Evolutionary conservation across 2,888 invertebrate genomes (phyloP).

Genomic region (Zaprionus obscuricornis): DNA sequence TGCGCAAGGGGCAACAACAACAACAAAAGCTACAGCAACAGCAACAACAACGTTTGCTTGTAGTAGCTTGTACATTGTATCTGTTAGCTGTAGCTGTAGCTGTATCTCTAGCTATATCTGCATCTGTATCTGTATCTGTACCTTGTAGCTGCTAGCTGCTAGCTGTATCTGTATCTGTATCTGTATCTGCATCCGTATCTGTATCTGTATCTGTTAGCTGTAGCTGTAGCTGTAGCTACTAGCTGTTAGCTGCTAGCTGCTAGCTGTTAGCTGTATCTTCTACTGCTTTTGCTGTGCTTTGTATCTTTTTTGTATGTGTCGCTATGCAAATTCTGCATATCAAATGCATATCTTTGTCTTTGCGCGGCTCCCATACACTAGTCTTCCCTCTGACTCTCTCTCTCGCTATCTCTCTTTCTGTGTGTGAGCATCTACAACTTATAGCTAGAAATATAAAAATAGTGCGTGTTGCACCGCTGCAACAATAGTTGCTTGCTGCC

Average conservation of each 20-base stretch:
- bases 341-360: constrained; percentile 62
- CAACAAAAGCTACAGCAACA: too few species aligned
- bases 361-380: constrained; percentile 37
- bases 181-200: constrained; percentile 14
- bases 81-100: too few species aligned
- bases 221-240: too few species aligned
- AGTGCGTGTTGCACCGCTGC: constrained; percentile 41
- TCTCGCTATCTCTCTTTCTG: constrained; percentile 1
- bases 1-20: constrained; percentile 12
- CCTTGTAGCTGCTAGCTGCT: too few species aligned
- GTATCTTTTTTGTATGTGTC: constrained; percentile 9
- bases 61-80: too few species aligned
- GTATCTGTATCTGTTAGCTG: constrained; percentile 13
- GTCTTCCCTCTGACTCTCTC: constrained; percentile 3
- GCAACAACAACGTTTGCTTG: too few species aligned
- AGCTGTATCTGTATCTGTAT: constrained; percentile 17
- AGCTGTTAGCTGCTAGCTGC: too few species aligned
- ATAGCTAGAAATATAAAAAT: constrained; percentile 20
- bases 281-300: constrained; percentile 19
- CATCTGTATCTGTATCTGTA: constrained; percentile 13
- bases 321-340: constrained; percentile 68
- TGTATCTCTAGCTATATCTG: too few species aligned
- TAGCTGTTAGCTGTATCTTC: constrained; percentile 44
- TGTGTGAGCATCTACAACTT: constrained; percentile 11
- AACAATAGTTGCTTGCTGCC: too few species aligned